phyloP scores from a whole-genome alignment of 2,113 vertebrate genomes.

The Myiozetetes cayanensis region DNA sequence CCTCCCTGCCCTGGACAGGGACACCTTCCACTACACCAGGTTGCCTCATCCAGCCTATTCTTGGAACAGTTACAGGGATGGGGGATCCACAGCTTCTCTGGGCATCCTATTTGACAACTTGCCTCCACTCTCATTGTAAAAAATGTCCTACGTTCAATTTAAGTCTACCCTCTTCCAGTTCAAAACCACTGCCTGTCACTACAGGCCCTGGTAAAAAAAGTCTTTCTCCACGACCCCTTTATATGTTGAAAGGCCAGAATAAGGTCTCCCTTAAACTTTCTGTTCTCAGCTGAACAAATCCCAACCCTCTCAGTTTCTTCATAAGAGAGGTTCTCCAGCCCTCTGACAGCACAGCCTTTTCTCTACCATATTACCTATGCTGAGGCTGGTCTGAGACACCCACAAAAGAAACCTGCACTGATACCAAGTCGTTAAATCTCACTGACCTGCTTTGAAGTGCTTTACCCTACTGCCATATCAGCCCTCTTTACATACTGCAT shows the following conservation, averaged over 20 bases:
- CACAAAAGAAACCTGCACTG: not conserved
- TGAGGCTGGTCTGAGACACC: not conserved
- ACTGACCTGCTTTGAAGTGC: not conserved
- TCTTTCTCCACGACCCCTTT: not conserved
- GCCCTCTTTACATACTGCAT: not conserved
- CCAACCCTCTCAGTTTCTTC: not conserved
- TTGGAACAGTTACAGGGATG: not conserved
- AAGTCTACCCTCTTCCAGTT: not conserved
- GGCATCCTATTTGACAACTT: not conserved
- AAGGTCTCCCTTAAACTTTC: not conserved
- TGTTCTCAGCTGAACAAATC: not conserved
- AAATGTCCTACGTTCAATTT: rapidly evolving
- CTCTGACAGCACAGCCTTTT: not conserved
- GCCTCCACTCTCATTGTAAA: not conserved
- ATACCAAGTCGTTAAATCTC: not conserved
- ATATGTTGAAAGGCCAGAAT: not conserved
- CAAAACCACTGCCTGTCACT: not conserved
- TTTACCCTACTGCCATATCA: not conserved
- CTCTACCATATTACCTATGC: not conserved
- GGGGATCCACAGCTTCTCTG: not conserved
- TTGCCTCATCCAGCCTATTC: not conserved
- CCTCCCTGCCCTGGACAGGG: not conserved
- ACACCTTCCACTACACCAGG: not conserved
- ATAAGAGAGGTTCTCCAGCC: not conserved
- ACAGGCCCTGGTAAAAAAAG: not conserved